Evolutionary conservation across 2,113 vertebrate genomes (phyloP).

Genomic region (Ptilorrhoa leucosticta): DNA sequence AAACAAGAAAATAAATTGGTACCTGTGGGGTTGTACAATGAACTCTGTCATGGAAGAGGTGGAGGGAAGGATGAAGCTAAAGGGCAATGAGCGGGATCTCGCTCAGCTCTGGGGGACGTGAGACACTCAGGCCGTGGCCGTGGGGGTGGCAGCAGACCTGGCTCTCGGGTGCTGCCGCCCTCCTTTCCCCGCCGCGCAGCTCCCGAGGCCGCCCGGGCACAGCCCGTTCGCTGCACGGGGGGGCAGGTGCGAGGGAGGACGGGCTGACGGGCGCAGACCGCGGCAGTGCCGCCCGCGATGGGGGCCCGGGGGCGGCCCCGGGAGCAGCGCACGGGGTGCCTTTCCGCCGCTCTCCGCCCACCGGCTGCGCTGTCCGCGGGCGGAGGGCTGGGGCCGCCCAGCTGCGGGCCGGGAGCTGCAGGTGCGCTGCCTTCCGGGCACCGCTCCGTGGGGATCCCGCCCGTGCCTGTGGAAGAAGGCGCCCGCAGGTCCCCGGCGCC

Average conservation of each 20-base stretch:
- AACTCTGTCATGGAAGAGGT: not conserved
- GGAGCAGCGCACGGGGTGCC: not conserved
- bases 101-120: accelerated
- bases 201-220: not conserved
- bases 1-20: not conserved
- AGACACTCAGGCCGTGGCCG: not conserved
- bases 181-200: not conserved
- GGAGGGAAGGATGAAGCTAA: not conserved
- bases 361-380: not conserved
- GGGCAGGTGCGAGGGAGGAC: not conserved
- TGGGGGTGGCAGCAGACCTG: accelerated
- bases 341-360: not conserved
- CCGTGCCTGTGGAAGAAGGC: not conserved
- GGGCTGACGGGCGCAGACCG: not conserved
- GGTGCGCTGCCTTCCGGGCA: not conserved
- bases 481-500: no score
- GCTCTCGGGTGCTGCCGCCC: not conserved
- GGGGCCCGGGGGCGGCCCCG: not conserved
- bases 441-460: not conserved
- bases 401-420: not conserved
- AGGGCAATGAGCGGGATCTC: not conserved
- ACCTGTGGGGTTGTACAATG: no score
- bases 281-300: no score
- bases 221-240: accelerated
- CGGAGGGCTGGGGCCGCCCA: not conserved